Conservation (phyloP, 2,113 vertebrate species). For the Heptranchias perlo region DNA sequence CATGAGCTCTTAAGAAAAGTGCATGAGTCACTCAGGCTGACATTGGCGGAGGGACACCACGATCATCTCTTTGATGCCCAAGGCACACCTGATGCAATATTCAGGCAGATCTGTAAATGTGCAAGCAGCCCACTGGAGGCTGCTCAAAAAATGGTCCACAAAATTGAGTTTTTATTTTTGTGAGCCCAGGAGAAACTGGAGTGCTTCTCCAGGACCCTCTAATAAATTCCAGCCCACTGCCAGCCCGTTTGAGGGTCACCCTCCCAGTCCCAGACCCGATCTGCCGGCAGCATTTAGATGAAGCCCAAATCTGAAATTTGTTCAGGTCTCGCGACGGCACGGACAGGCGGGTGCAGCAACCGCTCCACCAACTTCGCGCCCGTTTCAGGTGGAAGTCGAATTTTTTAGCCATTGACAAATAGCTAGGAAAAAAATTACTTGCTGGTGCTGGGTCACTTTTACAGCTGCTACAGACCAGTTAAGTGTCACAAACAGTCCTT, state of each 20-base stretch:
- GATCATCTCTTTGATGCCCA: too few relatives aligned
- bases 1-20: too few relatives aligned
- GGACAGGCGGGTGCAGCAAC: neutral
- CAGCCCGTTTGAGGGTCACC: neutral
- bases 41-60: too few relatives aligned
- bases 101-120: too few relatives aligned
- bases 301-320: neutral
- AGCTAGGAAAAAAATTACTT: neutral
- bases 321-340: neutral
- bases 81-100: too few relatives aligned
- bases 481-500: neutral
- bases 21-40: too few relatives aligned
- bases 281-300: neutral
- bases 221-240: neutral
- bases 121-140: too few relatives aligned
- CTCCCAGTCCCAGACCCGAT: neutral
- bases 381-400: neutral
- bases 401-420: neutral
- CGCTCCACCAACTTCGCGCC: neutral
- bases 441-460: neutral
- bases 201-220: neutral
- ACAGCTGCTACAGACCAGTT: neutral
- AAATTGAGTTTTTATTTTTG: too few relatives aligned
- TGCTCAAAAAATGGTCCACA: too few relatives aligned
- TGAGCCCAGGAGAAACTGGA: too few relatives aligned